Percentiles rank a stretch among this genome's conserved stretches.
Conservation (phyloP, 2,113 vertebrate species). For the Nothoprocta pentlandii region DNA sequence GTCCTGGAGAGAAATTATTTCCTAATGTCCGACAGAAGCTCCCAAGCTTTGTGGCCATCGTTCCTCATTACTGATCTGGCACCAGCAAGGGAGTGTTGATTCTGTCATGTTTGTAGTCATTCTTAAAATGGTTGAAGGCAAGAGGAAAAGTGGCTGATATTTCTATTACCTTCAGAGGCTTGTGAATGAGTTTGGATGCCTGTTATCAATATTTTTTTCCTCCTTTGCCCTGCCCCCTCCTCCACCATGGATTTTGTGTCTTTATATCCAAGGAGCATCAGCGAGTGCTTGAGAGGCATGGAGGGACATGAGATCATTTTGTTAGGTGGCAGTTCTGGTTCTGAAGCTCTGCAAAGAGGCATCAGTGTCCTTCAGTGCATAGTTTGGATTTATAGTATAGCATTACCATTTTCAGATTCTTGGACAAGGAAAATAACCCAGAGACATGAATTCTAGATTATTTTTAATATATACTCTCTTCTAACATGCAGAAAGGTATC, state of each 20-base stretch:
- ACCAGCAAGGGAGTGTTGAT: background rate
- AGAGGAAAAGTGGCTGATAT: background rate
- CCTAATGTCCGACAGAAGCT: background rate
- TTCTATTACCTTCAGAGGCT: background rate
- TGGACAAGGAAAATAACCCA: background rate
- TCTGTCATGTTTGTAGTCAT: background rate
- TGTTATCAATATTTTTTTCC: background rate
- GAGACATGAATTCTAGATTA: background rate
- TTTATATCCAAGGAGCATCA: background rate
- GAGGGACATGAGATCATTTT: background rate
- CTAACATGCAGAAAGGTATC: background rate
- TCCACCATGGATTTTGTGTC: background rate
- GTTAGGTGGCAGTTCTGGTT: background rate
- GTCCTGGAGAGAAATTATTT: background rate
- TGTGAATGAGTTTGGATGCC: background rate
- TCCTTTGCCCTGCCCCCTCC: background rate
- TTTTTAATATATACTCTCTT: background rate
- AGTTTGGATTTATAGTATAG: background rate
- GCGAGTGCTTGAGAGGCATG: background rate
- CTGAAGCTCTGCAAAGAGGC: background rate
- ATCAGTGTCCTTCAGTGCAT: background rate
- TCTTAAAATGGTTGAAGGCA: background rate
- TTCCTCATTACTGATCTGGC: background rate
- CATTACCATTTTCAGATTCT: background rate
- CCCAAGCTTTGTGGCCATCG: background rate